Percentiles rank a stretch among this genome's conserved stretches.
Evolutionary conservation across 2,888 invertebrate genomes (phyloP).

Genomic region (Mesorhabditis belari): DNA sequence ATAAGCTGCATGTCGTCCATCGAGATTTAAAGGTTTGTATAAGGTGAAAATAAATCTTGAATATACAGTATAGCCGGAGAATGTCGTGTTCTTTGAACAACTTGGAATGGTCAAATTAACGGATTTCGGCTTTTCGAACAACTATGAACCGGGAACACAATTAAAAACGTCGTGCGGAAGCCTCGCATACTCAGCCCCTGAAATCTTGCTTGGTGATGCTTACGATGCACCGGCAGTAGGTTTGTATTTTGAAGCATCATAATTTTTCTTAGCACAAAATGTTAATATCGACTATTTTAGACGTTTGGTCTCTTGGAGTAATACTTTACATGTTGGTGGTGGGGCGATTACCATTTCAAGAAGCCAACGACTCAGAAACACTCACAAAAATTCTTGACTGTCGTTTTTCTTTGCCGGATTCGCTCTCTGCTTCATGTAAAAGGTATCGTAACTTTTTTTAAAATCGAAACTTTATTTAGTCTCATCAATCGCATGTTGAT

Average conservation of each 20-base stretch:
- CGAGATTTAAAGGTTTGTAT: slow-evolving; percentile 75
- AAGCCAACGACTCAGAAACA: slow-evolving; percentile 98
- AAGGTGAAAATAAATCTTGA: not conserved
- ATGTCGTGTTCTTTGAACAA: slow-evolving; percentile 97
- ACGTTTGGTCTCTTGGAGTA: slow-evolving; percentile 97
- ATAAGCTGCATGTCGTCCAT: slow-evolving; percentile 78
- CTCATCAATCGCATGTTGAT: slow-evolving; percentile 87
- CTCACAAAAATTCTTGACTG: slow-evolving; percentile 99
- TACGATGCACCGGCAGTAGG: slow-evolving; percentile 97
- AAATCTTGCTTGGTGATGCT: slow-evolving; percentile 92
- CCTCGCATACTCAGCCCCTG: slow-evolving; percentile 95
- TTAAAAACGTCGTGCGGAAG: slow-evolving; percentile 96
- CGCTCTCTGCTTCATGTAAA: slow-evolving; percentile 78
- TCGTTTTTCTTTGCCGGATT: slow-evolving; percentile 83
- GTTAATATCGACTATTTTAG: too few species aligned
- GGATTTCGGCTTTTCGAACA: slow-evolving; percentile 94
- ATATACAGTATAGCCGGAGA: slow-evolving; percentile 89
- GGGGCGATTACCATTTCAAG: slow-evolving; percentile 86
- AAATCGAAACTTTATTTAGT: too few species aligned
- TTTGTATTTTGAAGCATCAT: slow-evolving; percentile 59
- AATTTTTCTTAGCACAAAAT: too few species aligned
- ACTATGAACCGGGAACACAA: slow-evolving; percentile 82
- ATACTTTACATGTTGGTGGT: slow-evolving; percentile 97
- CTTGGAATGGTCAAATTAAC: slow-evolving; percentile 92
- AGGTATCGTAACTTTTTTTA: too few species aligned